A percentile compares a stretch with the other conserved stretches of the same genome.
These are phyloP conservation scores for Arrhopalites spinosus DNA, from an alignment of 2,888 invertebrate genomes.

Conservation along the genomic window DNA sequence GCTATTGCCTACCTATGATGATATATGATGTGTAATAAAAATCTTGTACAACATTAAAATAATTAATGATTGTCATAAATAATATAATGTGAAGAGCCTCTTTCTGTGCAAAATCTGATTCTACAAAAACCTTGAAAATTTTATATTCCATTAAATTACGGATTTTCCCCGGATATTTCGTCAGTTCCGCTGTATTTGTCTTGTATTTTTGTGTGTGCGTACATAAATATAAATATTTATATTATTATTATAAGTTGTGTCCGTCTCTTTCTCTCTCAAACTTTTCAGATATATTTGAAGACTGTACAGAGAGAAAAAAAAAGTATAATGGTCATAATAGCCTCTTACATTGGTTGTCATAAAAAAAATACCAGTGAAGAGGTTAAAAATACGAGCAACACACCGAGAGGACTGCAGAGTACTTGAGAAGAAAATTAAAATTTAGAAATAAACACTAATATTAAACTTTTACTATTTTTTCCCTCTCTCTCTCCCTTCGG, in stretches of 20 bases:
- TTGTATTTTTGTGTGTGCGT: too few relatives aligned
- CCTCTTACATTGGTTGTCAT: neutral
- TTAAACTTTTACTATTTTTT: constrained; percentile 7
- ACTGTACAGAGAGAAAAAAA: neutral
- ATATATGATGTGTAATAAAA: constrained; percentile 8
- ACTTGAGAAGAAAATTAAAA: constrained; percentile 11
- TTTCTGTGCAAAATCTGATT: constrained; percentile 12
- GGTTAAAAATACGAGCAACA: constrained; percentile 6
- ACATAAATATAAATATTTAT: too few relatives aligned
- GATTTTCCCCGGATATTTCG: constrained; percentile 22
- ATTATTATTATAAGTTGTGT: too few relatives aligned
- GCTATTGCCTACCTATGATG: too few relatives aligned
- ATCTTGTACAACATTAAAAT: constrained; percentile 16
- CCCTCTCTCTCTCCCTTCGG: neutral
- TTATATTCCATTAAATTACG: constrained; percentile 21
- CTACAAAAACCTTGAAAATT: constrained; percentile 8
- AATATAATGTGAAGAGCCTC: constrained; percentile 14
- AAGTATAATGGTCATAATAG: neutral
- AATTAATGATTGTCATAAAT: constrained; percentile 24
- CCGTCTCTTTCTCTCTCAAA: too few relatives aligned
- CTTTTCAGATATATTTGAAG: neutral
- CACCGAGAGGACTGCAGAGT: neutral
- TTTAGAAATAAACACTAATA: constrained; percentile 13
- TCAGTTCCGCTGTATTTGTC: neutral
- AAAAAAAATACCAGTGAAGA: neutral